These are phyloP conservation scores for Coracias cyanogaster DNA, from an alignment of 2,797 vertebrate genomes.

Conservation along the genomic window DNA sequence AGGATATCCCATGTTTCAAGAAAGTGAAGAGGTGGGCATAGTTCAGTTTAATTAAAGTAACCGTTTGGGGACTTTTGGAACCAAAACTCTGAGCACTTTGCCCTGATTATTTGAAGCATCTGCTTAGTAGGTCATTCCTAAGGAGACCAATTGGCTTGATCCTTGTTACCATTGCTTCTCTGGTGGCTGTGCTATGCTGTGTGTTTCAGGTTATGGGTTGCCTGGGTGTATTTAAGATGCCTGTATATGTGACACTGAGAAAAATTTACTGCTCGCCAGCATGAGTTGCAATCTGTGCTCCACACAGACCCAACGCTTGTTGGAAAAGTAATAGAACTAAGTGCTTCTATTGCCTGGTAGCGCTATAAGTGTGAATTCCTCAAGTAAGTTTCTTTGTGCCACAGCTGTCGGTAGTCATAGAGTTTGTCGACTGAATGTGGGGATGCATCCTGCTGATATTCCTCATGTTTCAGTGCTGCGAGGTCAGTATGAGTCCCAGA, in stretches of 20 bases:
- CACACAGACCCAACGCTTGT: neutral
- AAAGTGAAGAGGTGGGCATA: neutral
- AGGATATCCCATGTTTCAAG: accelerated
- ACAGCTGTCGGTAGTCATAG: neutral
- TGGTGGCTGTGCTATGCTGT: accelerated
- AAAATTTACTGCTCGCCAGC: neutral
- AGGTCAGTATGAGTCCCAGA: neutral
- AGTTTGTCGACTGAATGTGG: neutral
- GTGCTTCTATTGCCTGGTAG: neutral
- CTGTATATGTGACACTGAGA: neutral
- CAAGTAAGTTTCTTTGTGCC: neutral
- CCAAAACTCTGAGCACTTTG: neutral
- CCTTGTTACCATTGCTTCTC: neutral
- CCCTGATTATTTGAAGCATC: neutral
- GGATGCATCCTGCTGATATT: neutral
- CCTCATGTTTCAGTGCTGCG: accelerated
- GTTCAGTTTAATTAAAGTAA: neutral
- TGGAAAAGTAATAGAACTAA: neutral
- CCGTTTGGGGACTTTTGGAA: neutral
- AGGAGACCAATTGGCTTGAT: neutral
- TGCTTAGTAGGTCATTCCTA: neutral
- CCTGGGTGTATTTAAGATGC: neutral
- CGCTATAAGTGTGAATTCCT: neutral
- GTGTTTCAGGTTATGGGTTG: neutral
- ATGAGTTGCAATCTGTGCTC: neutral